Evolutionary conservation across 2,113 vertebrate species (phyloP).

Genomic region (Psilopogon haemacephalus): DNA sequence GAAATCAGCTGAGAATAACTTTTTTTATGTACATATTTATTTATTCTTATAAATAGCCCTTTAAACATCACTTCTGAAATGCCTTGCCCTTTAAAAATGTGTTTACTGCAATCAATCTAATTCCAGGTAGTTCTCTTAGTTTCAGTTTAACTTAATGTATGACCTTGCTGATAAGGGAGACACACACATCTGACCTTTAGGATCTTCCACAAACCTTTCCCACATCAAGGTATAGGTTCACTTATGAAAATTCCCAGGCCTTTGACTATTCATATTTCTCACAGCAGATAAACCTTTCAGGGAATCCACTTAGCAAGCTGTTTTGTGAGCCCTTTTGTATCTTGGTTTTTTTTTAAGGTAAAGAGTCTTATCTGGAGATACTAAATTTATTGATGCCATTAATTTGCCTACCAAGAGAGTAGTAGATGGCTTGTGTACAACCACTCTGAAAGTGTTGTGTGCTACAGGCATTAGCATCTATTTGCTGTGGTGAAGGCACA

Average conservation of each 20-base stretch:
- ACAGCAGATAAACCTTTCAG: conserved; percentile 53
- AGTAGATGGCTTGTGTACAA: not conserved
- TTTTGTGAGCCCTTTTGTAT: conserved; percentile 22
- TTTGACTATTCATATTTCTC: conserved; percentile 66
- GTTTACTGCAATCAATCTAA: conserved; percentile 34
- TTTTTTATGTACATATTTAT: not conserved
- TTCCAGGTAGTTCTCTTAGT: conserved; percentile 33
- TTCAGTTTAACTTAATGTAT: conserved; percentile 45
- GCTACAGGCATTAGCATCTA: conserved; percentile 47
- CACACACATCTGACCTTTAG: conserved; percentile 36
- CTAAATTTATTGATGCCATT: conserved; percentile 62
- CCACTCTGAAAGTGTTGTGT: conserved; percentile 34
- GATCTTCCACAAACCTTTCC: conserved; percentile 15
- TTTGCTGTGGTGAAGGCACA: conserved; percentile 54
- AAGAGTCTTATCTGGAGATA: conserved; percentile 25
- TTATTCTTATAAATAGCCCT: not conserved
- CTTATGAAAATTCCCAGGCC: not conserved
- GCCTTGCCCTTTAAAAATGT: conserved; percentile 14
- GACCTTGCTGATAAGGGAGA: conserved; percentile 18
- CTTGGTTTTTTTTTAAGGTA: not conserved
- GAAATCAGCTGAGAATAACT: not conserved
- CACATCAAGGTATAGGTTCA: conserved; percentile 7
- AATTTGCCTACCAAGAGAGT: conserved; percentile 31
- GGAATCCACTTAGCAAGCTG: conserved; percentile 40
- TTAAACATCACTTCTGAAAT: not conserved